A percentile compares a stretch with the other conserved stretches of the same genome.
phyloP scores from a whole-genome alignment of 1,140 invertebrate species.

The Piezodorus guildinii region DNA sequence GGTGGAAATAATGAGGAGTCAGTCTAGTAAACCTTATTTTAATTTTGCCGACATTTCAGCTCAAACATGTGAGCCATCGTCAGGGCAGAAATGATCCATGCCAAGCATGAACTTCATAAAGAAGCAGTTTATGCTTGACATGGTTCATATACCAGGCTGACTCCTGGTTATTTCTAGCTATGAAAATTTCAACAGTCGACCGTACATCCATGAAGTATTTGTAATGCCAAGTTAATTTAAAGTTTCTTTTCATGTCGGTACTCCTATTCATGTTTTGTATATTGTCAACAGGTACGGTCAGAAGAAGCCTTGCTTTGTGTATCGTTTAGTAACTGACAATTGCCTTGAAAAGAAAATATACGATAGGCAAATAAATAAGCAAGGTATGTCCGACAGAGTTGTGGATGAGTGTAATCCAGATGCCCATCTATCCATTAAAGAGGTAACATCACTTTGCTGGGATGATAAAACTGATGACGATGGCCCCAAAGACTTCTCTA shows the following conservation, averaged over 20 bases:
- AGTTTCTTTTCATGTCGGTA: neutral
- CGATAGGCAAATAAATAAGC: constrained; percentile 94
- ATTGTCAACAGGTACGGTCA: constrained; percentile 66
- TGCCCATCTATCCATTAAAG: constrained; percentile 85
- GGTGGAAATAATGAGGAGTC: too few relatives aligned
- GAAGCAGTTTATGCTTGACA: too few relatives aligned
- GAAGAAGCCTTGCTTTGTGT: constrained; percentile 86
- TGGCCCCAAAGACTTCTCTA: constrained; percentile 51
- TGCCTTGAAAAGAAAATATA: constrained; percentile 97
- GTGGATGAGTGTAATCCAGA: constrained; percentile 97
- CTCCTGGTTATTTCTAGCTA: too few relatives aligned
- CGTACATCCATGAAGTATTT: too few relatives aligned
- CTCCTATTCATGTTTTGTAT: neutral
- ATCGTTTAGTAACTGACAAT: constrained; percentile 92
- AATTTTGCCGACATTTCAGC: too few relatives aligned
- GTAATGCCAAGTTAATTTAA: too few relatives aligned
- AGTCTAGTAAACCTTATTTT: too few relatives aligned
- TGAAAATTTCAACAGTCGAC: too few relatives aligned
- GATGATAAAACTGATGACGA: constrained; percentile 78
- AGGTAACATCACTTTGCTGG: constrained; percentile 86
- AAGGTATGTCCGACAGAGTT: constrained; percentile 79
- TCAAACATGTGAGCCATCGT: too few relatives aligned
- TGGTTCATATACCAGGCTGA: too few relatives aligned
- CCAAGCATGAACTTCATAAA: too few relatives aligned
- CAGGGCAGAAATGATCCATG: too few relatives aligned